phyloP scores from a whole-genome alignment of 1,140 invertebrate genomes.

The Muscidifurax raptorellus region DNA sequence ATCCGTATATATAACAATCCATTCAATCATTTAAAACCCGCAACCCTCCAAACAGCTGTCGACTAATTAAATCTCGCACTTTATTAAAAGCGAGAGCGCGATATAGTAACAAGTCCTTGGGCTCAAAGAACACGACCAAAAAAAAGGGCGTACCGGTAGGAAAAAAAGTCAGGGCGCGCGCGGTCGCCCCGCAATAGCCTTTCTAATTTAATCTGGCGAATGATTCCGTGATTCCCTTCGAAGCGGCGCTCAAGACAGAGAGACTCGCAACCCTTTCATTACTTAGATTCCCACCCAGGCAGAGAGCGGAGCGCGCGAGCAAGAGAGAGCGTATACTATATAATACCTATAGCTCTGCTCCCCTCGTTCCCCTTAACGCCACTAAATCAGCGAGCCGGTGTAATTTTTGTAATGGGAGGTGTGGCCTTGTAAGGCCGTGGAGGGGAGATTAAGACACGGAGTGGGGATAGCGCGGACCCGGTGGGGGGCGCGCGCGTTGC shows the following conservation, averaged over 20 bases:
- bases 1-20: constrained; percentile 13
- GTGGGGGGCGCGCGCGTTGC: constrained; percentile 12
- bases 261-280: constrained; percentile 75
- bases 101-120: not conserved
- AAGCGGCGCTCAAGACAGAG: not conserved
- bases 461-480: not conserved
- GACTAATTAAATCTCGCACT: constrained; percentile 28
- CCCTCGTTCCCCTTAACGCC: constrained; percentile 60
- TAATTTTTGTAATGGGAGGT: constrained; percentile 78
- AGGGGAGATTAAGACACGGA: constrained; percentile 16
- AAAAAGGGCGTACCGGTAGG: not conserved
- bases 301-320: constrained; percentile 33
- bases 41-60: not conserved
- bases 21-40: constrained; percentile 2
- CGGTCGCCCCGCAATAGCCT: constrained; percentile 58
- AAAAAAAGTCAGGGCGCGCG: constrained; percentile 57
- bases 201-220: constrained; percentile 77
- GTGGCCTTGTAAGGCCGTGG: constrained; percentile 67
- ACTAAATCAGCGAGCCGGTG: constrained; percentile 75
- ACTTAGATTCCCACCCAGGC: constrained; percentile 67
- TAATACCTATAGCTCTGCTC: not conserved
- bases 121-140: not conserved
- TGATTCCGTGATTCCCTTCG: constrained; percentile 75
- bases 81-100: constrained; percentile 24
- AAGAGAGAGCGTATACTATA: no score